A percentile compares a stretch with the other conserved stretches of the same genome.
Evolutionary conservation across 1,140 invertebrate species (phyloP).

Genomic region (Diploscapter pachys): DNA sequence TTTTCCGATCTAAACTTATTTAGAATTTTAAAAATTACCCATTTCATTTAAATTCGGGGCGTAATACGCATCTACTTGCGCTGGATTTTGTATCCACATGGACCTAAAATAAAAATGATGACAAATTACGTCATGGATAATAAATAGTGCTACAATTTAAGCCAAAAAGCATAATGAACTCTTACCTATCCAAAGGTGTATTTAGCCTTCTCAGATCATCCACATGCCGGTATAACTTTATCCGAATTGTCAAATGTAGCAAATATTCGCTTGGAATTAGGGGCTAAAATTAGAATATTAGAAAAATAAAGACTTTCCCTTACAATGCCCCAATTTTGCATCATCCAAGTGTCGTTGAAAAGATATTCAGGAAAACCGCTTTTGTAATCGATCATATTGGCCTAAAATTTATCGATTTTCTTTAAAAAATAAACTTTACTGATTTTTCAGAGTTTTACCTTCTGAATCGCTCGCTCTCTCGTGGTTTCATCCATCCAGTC

Average conservation of each 20-base stretch:
- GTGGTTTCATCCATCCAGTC: constrained; percentile 58
- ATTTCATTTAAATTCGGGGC: constrained; percentile 53
- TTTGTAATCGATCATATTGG: constrained; percentile 46
- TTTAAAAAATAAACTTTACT: not conserved
- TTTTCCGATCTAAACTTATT: constrained; percentile 7
- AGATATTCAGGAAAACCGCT: constrained; percentile 40
- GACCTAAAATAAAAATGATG: not conserved
- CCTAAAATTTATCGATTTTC: constrained; percentile 11
- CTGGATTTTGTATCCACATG: constrained; percentile 50
- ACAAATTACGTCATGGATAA: too few species aligned
- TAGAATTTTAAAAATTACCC: constrained; percentile 34
- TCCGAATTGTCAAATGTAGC: constrained; percentile 43
- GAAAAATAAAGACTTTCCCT: constrained; percentile 13
- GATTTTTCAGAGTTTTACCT: constrained; percentile 11
- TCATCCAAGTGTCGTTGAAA: constrained; percentile 54
- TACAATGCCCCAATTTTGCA: constrained; percentile 45
- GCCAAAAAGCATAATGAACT: not conserved
- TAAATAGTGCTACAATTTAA: not conserved
- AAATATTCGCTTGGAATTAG: constrained; percentile 25
- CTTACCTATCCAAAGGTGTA: constrained; percentile 25
- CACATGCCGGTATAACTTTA: constrained; percentile 36
- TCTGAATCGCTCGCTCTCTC: constrained; percentile 53
- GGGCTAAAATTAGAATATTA: constrained; percentile 14
- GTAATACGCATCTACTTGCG: constrained; percentile 53
- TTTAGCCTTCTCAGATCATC: constrained; percentile 37